Base-by-base conservation (phyloP, 1,140 invertebrate species). In the Portunus trituberculatus region DNA sequence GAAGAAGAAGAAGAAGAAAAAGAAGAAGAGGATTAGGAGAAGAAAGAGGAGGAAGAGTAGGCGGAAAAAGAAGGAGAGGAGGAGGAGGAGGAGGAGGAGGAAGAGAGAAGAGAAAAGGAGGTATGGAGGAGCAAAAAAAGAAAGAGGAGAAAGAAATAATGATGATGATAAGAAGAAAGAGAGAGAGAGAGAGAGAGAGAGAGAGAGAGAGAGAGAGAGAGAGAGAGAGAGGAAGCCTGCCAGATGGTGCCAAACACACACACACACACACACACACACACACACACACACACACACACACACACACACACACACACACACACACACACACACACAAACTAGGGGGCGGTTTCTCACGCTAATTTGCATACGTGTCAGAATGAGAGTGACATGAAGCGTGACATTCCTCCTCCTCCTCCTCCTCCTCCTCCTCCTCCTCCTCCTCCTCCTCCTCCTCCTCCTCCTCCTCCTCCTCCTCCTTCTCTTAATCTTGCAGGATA, bases 331-430 rank as follows among this genome's bases (percentile, higher is more conserved):
- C 8, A 45, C 8, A 4, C n/a, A n/a, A n/a, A n/a, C n/a, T 3
- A 84, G 31, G 28, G 2, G 25, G n/a, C n/a, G 16, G 45, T 89
- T 89, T 89, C 87, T 46, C 87, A 89, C 87, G 48, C 12, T 89
- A 32, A 89, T 89, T 89, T 39, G 87, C 87, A 89, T 89, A 89
- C 87, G 31, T n/a, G 87, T 89, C 87, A 46, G 87, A 46, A 39
- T n/a, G 32, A 4, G 2, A 32, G 0, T 0, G 39, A 10, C 16
- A 46, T 10, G 39, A 31, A 59, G 52, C 10, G 52, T 20, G 52
- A 59, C 20, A 16, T 20, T 59, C 20, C 52, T 59, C 20, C 52
- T 59, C 20, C 52, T 59, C 20, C 52, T 46, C 25, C 88, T 90
- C 88, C 45, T 46, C 45, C 88, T 90, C 25, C 45, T 46, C 45